phyloP scores from a whole-genome alignment of 2,113 vertebrate genomes.

The Triplophysa dalaica region DNA sequence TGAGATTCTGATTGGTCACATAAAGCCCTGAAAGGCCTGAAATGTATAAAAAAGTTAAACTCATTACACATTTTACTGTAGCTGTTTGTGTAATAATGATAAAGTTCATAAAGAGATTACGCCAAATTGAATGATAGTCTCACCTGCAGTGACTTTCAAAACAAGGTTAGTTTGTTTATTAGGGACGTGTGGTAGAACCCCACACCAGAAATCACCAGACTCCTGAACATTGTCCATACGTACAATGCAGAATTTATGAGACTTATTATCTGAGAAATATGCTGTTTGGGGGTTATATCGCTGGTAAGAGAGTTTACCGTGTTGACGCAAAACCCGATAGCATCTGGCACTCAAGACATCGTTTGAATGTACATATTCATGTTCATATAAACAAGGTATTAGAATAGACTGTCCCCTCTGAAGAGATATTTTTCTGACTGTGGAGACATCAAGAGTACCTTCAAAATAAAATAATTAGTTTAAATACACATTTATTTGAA shows the following conservation, averaged over 20 bases:
- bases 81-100: too few species aligned
- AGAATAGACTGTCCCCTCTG: conserved; percentile 32
- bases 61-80: too few species aligned
- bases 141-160: conserved; percentile 22
- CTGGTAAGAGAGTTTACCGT: background rate
- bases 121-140: background rate
- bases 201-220: background rate
- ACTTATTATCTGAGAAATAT: background rate
- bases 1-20: conserved; percentile 20
- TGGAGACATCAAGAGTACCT: background rate
- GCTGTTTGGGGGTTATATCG: background rate
- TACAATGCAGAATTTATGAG: background rate
- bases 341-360: background rate
- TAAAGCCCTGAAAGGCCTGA: conserved; percentile 14
- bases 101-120: background rate
- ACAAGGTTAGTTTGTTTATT: background rate
- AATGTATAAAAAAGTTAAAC: background rate
- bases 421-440: background rate
- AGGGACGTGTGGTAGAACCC: background rate
- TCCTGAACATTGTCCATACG: background rate
- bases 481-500: background rate
- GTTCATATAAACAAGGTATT: conserved; percentile 38
- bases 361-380: background rate
- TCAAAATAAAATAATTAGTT: background rate
- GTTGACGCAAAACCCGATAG: rapidly evolving